Evolutionary conservation across 2,113 vertebrate species (phyloP).

Genomic region (Podilymbus podiceps): DNA sequence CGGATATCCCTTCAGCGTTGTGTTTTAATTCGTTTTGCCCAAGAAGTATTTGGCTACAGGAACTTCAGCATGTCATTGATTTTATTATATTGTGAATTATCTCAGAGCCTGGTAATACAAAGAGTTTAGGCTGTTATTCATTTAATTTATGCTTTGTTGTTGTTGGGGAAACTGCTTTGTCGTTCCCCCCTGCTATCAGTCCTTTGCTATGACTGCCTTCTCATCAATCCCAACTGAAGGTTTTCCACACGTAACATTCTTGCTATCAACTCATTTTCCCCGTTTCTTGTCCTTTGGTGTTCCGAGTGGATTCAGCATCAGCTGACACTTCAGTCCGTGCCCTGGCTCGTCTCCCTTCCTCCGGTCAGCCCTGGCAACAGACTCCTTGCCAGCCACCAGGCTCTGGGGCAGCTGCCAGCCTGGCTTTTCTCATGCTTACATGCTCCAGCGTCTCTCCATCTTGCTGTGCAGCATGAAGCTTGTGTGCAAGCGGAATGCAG

Average conservation of each 20-base stretch:
- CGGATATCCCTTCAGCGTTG: background rate
- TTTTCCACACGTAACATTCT: background rate
- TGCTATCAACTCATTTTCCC: background rate
- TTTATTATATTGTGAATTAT: slow-evolving; percentile 26
- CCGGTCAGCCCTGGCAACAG: background rate
- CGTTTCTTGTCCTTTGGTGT: background rate
- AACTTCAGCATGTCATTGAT: background rate
- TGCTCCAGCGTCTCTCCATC: background rate
- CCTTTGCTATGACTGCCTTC: background rate
- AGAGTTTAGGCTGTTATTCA: background rate
- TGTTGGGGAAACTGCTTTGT: background rate
- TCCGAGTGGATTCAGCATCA: background rate
- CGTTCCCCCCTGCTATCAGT: background rate
- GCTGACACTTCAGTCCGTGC: background rate
- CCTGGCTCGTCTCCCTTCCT: background rate
- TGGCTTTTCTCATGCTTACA: fast-evolving
- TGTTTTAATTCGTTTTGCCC: slow-evolving; percentile 25
- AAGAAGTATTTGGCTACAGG: slow-evolving; percentile 23
- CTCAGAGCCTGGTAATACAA: background rate
- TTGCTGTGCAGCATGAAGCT: fast-evolving
- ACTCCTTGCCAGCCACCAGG: background rate
- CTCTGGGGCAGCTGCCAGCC: background rate
- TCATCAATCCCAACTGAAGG: background rate
- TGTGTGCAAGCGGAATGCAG: fast-evolving
- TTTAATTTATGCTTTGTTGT: background rate